Evolutionary conservation across 2,888 invertebrate genomes (phyloP).

Genomic region (Zhengitettix transpicula): DNA sequence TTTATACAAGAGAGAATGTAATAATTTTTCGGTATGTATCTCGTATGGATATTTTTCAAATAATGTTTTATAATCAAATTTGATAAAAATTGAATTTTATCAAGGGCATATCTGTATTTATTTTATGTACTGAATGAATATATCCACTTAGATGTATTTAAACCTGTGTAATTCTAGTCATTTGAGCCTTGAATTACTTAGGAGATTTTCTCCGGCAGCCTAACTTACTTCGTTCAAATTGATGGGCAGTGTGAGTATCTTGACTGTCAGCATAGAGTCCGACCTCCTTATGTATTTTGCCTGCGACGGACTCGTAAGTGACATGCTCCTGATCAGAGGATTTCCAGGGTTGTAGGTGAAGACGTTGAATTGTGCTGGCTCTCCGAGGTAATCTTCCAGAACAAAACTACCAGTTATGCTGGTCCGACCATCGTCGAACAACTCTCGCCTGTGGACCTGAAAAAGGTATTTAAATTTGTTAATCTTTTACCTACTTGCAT

Average conservation of each 20-base stretch:
- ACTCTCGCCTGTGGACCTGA: slow-evolving; percentile 32
- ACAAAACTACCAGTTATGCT: slow-evolving; percentile 36
- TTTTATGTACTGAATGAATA: neutral
- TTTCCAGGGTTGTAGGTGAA: slow-evolving; percentile 34
- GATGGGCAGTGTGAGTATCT: slow-evolving; percentile 31
- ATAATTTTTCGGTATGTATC: no score
- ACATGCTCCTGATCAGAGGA: slow-evolving; percentile 32
- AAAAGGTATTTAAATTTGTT: no score
- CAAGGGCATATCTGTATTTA: neutral
- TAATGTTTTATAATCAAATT: no score
- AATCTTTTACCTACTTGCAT: no score
- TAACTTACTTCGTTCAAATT: slow-evolving; percentile 30
- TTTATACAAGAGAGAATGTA: no score
- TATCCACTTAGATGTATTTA: no score
- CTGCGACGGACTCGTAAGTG: slow-evolving; percentile 32
- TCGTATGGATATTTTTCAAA: no score
- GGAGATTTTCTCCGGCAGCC: no score
- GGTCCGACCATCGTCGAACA: slow-evolving; percentile 30
- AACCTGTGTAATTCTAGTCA: no score
- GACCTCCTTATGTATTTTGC: slow-evolving; percentile 28
- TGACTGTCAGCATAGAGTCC: slow-evolving; percentile 31
- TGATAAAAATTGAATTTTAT: neutral
- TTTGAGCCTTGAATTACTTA: no score
- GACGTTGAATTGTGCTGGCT: slow-evolving; percentile 33
- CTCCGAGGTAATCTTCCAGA: slow-evolving; percentile 32